A percentile compares a stretch with the other conserved stretches of the same genome.
These are phyloP conservation scores for Scophthalmus maximus DNA, from an alignment of 2,113 vertebrate species.

Conservation along the genomic window DNA sequence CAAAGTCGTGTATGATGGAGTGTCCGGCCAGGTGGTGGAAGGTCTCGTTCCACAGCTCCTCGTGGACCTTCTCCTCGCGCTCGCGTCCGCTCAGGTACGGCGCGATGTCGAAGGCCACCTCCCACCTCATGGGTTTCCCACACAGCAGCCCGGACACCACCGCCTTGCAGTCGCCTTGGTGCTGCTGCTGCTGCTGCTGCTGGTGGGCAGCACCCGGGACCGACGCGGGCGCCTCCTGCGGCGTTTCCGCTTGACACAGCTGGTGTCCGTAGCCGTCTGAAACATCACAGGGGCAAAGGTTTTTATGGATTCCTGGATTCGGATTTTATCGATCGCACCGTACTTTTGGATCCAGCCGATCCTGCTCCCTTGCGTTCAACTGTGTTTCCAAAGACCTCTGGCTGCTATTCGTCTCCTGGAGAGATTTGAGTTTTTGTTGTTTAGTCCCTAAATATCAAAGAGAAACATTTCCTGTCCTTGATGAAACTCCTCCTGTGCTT, in stretches of 20 bases:
- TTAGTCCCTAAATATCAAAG: constrained; percentile 10
- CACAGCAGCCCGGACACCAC: constrained; percentile 89
- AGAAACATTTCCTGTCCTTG: constrained; percentile 17
- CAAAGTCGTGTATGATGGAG: constrained; percentile 93
- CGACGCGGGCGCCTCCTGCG: constrained; percentile 60
- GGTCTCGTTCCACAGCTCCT: constrained; percentile 92
- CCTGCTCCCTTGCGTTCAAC: too few species aligned
- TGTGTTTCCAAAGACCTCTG: too few species aligned
- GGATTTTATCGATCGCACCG: too few species aligned
- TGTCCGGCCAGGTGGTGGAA: constrained; percentile 94
- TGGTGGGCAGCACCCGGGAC: constrained; percentile 46
- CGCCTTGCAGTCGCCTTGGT: constrained; percentile 84
- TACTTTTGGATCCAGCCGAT: too few species aligned
- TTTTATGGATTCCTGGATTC: not conserved
- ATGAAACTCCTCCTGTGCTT: not conserved
- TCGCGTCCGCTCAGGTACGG: constrained; percentile 83
- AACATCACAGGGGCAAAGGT: constrained; percentile 25
- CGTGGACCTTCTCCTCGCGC: constrained; percentile 75
- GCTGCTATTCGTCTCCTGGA: constrained; percentile 13
- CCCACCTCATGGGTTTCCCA: constrained; percentile 88
- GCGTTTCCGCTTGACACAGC: constrained; percentile 81
- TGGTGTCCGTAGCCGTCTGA: constrained; percentile 85
- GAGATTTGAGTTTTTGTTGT: not conserved
- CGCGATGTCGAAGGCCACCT: constrained; percentile 89
- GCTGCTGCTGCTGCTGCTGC: too few species aligned